Evolutionary conservation across 2,113 vertebrate genomes (phyloP).

Genomic region (Ptilorrhoa leucosticta): DNA sequence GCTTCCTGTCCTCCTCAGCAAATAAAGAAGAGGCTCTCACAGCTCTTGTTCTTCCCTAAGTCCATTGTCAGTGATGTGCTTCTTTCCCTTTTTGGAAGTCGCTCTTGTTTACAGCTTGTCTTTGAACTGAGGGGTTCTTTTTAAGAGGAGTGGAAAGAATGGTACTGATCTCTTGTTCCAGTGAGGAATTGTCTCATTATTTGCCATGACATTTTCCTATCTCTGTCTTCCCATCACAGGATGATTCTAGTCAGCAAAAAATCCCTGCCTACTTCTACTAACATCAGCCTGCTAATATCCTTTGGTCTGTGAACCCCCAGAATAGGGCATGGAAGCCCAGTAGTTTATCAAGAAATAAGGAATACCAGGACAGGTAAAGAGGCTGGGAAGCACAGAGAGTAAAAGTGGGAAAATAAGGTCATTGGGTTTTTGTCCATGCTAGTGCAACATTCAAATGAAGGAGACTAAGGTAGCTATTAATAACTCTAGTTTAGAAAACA

Average conservation of each 20-base stretch:
- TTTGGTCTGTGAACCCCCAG: neutral
- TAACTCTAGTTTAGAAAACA: neutral
- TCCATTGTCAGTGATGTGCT: neutral
- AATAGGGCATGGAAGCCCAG: neutral
- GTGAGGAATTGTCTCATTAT: neutral
- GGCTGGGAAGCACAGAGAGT: neutral
- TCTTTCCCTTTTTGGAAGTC: neutral
- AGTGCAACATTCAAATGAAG: neutral
- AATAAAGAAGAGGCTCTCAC: neutral
- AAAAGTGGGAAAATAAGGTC: neutral
- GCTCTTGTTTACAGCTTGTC: neutral
- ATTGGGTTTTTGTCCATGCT: neutral
- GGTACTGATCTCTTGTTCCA: neutral
- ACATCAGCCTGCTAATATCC: neutral
- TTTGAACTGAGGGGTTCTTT: neutral
- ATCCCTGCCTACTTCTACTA: neutral
- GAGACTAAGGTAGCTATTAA: neutral
- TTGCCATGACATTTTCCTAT: neutral
- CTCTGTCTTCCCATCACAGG: neutral
- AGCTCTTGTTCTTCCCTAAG: neutral
- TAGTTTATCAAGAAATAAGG: neutral
- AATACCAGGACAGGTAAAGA: neutral
- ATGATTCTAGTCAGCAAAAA: neutral
- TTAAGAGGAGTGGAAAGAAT: neutral
- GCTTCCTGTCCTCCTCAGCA: neutral